Percentiles rank a stretch among this genome's conserved stretches.
These are phyloP conservation scores for Xiphias gladius DNA, from an alignment of 2,113 vertebrate genomes.

Conservation along the genomic window DNA sequence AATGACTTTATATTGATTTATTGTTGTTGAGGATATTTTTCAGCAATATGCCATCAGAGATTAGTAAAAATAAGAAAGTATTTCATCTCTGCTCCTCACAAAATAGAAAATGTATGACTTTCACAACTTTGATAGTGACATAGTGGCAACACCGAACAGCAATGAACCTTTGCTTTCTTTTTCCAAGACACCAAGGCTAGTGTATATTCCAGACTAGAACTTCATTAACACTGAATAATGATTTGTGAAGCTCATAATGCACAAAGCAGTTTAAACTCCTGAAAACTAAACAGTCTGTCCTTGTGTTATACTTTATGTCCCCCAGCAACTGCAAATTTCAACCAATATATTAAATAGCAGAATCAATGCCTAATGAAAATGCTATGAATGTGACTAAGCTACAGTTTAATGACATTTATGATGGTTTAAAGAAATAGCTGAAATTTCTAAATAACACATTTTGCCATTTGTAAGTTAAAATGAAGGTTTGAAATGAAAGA, in stretches of 20 bases:
- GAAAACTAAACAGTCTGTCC: neutral
- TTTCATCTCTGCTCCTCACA: neutral
- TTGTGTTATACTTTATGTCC: neutral
- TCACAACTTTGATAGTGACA: too few species aligned
- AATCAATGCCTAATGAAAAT: neutral
- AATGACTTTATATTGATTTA: too few species aligned
- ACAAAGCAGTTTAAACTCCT: neutral
- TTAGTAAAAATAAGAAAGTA: neutral
- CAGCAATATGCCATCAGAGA: neutral
- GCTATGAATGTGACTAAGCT: too few species aligned
- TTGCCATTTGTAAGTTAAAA: neutral
- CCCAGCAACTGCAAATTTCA: neutral
- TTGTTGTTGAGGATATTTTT: too few species aligned
- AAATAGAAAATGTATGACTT: neutral
- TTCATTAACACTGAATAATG: neutral
- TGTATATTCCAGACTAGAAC: neutral
- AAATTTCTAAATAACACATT: neutral
- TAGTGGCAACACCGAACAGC: neutral
- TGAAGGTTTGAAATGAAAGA: neutral
- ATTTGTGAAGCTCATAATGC: neutral
- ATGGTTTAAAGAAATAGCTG: neutral
- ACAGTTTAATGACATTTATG: neutral
- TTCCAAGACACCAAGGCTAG: neutral
- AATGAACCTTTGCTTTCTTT: neutral
- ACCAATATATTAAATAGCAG: neutral